Base-by-base conservation (phyloP, 2,113 vertebrate genomes). In the Holacanthus passer region DNA sequence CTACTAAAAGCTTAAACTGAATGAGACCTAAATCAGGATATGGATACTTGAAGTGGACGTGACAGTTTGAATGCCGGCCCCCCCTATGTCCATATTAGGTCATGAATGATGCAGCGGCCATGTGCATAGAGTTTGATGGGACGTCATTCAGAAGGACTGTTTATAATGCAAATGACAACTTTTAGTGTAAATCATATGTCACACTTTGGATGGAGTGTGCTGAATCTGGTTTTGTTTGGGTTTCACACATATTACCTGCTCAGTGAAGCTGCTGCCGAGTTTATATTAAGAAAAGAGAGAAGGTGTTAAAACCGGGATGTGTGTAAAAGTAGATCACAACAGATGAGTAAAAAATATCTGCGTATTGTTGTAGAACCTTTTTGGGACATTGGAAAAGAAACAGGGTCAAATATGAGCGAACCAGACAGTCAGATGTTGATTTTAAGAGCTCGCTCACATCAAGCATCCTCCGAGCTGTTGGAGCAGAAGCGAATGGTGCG, bases 251-350 rank as follows among this genome's bases (percentile, higher is more conserved):
- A 55, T 77, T 32, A 16, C 31, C 20, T 27, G 50, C 55, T 80
- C 16, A 12, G 41, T 32, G 60, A 66, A 45, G 66, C 65, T 7
- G 19, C 37, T 2, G 7, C 45, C 5, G 65, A 56, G 76, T 77
- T 86, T 81, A 78, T 60, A 50, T 81, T 64, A 52, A 60, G 78
- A 41, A 78, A 79, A 81, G 77, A 48, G 50, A 86, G 81, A 81
- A 78, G 78, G 78, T 81, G 75, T 70, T 63, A 59, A 39, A 94
- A 93, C 96, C 93, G 95, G 94, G 94, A 91, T 89, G 93, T 94
- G 96, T 95, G 95, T 95, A 94, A 94, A 93, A 96, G 95, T 95
- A 94, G 95, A 62, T 70, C 43, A 79, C 39, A 69, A 20, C 47
- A 50, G 58, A 72, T 22, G 66, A 78, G 52, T 60, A 73, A 60